A percentile compares a stretch with the other conserved stretches of the same genome.
These are phyloP conservation scores for Acanthurus leucopareius DNA, from an alignment of 2,797 vertebrate genomes.

Conservation along the genomic window DNA sequence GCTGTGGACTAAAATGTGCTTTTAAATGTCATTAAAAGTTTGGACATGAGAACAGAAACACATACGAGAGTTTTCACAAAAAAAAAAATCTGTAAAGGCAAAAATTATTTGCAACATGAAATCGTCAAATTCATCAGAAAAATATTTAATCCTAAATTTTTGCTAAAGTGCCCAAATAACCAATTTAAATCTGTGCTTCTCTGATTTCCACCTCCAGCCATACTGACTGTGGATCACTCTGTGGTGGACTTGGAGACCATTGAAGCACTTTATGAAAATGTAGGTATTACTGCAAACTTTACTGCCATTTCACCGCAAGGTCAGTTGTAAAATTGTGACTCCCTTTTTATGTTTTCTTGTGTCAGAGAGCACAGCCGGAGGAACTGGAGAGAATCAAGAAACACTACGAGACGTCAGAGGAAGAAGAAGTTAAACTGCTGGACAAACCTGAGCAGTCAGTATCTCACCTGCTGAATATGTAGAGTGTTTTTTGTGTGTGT, in stretches of 20 bases:
- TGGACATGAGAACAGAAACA: no score
- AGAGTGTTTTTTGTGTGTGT: neutral
- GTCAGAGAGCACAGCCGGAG: slow-evolving; percentile 93
- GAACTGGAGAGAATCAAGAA: slow-evolving; percentile 93
- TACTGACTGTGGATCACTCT: slow-evolving; percentile 92
- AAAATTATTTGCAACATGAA: no score
- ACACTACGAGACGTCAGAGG: slow-evolving; percentile 91
- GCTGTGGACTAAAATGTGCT: no score
- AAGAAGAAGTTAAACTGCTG: slow-evolving; percentile 93
- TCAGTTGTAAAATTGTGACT: neutral
- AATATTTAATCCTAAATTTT: no score
- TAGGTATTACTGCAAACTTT: slow-evolving; percentile 78
- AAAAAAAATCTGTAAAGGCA: no score
- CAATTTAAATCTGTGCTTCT: neutral
- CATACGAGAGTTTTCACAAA: no score
- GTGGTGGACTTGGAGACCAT: slow-evolving; percentile 96
- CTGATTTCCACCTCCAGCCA: slow-evolving; percentile 80
- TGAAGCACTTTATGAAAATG: slow-evolving; percentile 96
- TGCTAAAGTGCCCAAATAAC: no score
- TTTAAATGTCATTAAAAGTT: no score
- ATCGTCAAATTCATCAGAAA: no score
- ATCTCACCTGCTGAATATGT: slow-evolving; percentile 1
- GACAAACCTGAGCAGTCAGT: slow-evolving; percentile 99
- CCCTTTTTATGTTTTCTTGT: neutral
- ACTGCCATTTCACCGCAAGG: neutral